phyloP scores from a whole-genome alignment of 2,113 vertebrate genomes.

The Daphoenositta chrysoptera region DNA sequence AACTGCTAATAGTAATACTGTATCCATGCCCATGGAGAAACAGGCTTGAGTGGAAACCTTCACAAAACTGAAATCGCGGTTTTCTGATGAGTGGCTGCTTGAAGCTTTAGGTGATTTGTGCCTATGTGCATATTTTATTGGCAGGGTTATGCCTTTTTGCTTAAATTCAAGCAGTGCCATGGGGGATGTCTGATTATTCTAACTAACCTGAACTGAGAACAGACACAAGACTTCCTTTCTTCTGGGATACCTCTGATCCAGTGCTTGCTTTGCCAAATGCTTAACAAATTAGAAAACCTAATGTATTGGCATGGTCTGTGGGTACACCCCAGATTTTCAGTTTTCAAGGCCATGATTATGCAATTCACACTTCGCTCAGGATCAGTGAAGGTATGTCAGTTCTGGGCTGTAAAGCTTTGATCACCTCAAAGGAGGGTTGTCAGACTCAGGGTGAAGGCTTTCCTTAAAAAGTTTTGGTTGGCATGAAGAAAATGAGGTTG shows the following conservation, averaged over 20 bases:
- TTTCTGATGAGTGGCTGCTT: not conserved
- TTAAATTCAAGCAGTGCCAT: not conserved
- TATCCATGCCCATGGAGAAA: not conserved
- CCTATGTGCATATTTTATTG: not conserved
- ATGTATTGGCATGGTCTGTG: not conserved
- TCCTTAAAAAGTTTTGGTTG: not conserved
- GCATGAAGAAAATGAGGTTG: not conserved
- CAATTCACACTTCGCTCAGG: not conserved
- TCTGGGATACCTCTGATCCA: constrained; percentile 1
- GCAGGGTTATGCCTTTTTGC: not conserved
- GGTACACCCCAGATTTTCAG: not conserved
- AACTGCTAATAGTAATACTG: not conserved
- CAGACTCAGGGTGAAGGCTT: not conserved
- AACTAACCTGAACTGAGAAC: not conserved
- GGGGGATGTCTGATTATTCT: not conserved
- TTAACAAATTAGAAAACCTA: constrained; percentile 27
- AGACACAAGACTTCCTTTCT: not conserved
- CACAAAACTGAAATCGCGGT: not conserved
- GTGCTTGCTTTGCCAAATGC: not conserved
- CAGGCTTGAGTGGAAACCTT: not conserved
- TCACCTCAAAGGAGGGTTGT: not conserved
- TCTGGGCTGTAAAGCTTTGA: not conserved
- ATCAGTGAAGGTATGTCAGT: not conserved
- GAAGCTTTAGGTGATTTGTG: not conserved
- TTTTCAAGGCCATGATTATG: not conserved